A percentile compares a stretch with the other conserved stretches of the same genome.
These are phyloP conservation scores for Merluccius polli DNA, from an alignment of 2,797 vertebrate genomes.

Conservation along the genomic window DNA sequence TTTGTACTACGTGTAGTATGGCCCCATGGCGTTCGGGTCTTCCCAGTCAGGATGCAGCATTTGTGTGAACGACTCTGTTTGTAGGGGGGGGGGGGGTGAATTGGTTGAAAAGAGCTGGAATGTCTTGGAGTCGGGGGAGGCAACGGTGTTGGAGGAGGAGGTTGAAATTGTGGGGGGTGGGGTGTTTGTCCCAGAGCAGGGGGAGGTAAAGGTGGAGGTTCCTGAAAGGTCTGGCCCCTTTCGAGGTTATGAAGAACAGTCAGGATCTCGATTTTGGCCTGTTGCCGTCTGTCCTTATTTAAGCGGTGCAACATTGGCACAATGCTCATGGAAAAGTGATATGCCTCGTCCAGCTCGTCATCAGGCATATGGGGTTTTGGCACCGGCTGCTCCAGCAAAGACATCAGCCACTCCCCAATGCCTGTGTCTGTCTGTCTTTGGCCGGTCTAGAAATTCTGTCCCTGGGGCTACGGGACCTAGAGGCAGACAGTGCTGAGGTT, in stretches of 20 bases:
- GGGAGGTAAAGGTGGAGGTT: too few species aligned
- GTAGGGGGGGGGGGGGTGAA: not conserved
- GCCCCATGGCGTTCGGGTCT: too few species aligned
- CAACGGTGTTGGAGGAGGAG: not conserved
- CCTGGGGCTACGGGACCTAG: constrained; percentile 10
- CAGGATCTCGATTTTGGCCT: constrained; percentile 2
- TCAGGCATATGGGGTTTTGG: constrained; percentile 5
- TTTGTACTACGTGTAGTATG: too few species aligned
- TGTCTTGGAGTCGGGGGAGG: constrained; percentile 5
- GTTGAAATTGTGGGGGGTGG: not conserved
- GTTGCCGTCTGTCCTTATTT: constrained; percentile 10
- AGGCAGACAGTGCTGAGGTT: not conserved
- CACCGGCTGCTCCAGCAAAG: not conserved
- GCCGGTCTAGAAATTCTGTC: not conserved
- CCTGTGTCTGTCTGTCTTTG: not conserved
- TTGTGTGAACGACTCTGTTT: not conserved
- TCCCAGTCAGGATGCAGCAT: not conserved
- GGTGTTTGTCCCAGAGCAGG: not conserved
- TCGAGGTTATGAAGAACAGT: not conserved
- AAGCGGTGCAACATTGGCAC: constrained; percentile 10
- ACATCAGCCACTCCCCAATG: constrained; percentile 4
- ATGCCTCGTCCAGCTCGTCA: constrained; percentile 1
- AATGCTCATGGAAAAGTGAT: constrained; percentile 6
- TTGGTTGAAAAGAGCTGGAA: not conserved
- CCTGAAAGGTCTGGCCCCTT: not conserved